These are phyloP conservation scores for Ornithoptera alexandrae DNA, from an alignment of 2,888 invertebrate genomes.

Conservation along the genomic window DNA sequence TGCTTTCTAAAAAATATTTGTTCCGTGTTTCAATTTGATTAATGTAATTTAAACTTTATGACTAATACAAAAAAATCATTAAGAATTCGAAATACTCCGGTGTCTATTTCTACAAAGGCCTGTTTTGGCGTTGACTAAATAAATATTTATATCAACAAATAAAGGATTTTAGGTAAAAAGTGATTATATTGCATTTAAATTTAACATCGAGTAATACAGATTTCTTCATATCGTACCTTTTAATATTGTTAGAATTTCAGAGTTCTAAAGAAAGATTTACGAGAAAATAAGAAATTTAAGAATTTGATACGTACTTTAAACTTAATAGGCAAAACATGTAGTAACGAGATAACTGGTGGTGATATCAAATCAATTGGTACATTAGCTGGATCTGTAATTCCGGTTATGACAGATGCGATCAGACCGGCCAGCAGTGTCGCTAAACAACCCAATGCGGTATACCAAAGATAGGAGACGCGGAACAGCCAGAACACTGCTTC, in stretches of 20 bases:
- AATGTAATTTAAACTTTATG: neutral
- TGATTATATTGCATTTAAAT: too few relatives aligned
- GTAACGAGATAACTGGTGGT: constrained; percentile 81
- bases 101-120: too few relatives aligned
- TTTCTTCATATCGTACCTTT: too few relatives aligned
- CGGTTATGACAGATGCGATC: constrained; percentile 84
- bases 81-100: too few relatives aligned
- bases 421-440: constrained; percentile 87
- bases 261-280: neutral
- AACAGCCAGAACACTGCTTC: constrained; percentile 80
- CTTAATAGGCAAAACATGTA: constrained; percentile 71
- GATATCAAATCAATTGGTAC: constrained; percentile 85
- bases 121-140: neutral
- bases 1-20: constrained; percentile 48
- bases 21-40: neutral
- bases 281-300: neutral
- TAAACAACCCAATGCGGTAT: constrained; percentile 89
- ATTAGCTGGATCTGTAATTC: constrained; percentile 80
- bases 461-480: constrained; percentile 94
- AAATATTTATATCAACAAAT: too few relatives aligned
- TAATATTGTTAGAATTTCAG: too few relatives aligned
- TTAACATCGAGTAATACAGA: too few relatives aligned
- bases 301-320: constrained; percentile 60
- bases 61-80: too few relatives aligned
- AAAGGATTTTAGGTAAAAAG: too few relatives aligned